A percentile compares a stretch with the other conserved stretches of the same genome.
phyloP scores from a whole-genome alignment of 2,888 invertebrate species.

The Zonitis immaculata region DNA sequence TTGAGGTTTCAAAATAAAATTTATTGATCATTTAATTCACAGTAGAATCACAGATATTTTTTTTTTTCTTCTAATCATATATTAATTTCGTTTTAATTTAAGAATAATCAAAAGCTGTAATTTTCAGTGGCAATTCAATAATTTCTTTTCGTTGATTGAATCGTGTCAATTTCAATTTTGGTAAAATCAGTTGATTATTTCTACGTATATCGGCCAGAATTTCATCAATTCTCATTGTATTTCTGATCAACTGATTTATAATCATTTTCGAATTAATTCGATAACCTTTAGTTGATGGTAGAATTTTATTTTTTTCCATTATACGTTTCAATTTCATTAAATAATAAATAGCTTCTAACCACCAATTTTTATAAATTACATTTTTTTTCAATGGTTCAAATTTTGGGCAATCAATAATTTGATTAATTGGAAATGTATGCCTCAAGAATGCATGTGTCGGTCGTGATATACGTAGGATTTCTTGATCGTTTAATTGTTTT shows the following conservation, averaged over 20 bases:
- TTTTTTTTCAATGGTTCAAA: conserved; percentile 23
- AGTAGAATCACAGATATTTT: no score
- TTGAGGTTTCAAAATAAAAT: no score
- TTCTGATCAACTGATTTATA: conserved; percentile 27
- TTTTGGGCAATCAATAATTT: conserved; percentile 28
- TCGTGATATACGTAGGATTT: conserved; percentile 56
- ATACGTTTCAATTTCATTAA: conserved; percentile 37
- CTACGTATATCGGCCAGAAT: conserved; percentile 35
- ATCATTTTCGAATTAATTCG: conserved; percentile 30
- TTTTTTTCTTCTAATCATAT: no score
- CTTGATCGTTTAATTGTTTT: conserved; percentile 36
- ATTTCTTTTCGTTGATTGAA: not conserved
- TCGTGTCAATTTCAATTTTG: conserved; percentile 38
- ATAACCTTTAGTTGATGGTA: conserved; percentile 33
- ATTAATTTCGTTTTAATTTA: no score
- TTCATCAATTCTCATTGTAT: conserved; percentile 39
- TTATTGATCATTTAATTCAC: no score
- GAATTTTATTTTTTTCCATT: conserved; percentile 40
- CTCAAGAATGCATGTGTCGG: conserved; percentile 62
- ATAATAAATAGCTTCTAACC: conserved; percentile 45
- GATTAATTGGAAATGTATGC: conserved; percentile 43
- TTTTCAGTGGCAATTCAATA: not conserved
- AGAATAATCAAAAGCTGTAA: not conserved
- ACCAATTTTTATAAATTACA: conserved; percentile 43
- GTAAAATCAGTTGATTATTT: conserved; percentile 39